These are phyloP conservation scores for Dasypolia templi DNA, from an alignment of 2,888 invertebrate genomes.

Conservation along the genomic window DNA sequence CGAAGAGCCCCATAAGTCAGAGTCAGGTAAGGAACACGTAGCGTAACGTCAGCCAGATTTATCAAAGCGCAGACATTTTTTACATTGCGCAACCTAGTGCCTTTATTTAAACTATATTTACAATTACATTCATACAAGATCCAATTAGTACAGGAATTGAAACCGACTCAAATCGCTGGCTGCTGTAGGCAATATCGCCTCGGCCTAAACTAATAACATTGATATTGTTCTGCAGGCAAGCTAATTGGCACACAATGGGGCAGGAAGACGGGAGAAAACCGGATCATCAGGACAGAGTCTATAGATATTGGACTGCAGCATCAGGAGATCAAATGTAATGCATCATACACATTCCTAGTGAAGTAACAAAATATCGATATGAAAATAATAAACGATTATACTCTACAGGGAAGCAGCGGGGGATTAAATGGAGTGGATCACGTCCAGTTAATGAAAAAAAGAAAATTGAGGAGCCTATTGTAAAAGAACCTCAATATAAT, in stretches of 20 bases:
- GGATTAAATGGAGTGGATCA: constrained; percentile 39
- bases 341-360: neutral
- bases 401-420: constrained; percentile 33
- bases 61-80: neutral
- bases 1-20: neutral
- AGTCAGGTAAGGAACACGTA: neutral
- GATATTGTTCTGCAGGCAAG: constrained; percentile 19
- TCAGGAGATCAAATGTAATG: constrained; percentile 41
- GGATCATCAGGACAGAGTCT: constrained; percentile 35
- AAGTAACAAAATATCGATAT: neutral
- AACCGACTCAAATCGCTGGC: neutral
- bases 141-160: neutral
- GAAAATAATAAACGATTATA: neutral
- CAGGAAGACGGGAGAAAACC: constrained; percentile 43
- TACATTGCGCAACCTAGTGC: neutral
- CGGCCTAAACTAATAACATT: neutral
- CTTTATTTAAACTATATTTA: neutral
- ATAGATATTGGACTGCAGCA: constrained; percentile 23
- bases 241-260: constrained; percentile 26
- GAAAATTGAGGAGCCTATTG: constrained; percentile 3
- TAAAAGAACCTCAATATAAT: neutral
- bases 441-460: constrained; percentile 4
- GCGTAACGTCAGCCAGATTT: neutral
- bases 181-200: neutral
- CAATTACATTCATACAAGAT: neutral